Conservation (phyloP, 2,797 vertebrate species). For the Sebastes steindachneri region DNA sequence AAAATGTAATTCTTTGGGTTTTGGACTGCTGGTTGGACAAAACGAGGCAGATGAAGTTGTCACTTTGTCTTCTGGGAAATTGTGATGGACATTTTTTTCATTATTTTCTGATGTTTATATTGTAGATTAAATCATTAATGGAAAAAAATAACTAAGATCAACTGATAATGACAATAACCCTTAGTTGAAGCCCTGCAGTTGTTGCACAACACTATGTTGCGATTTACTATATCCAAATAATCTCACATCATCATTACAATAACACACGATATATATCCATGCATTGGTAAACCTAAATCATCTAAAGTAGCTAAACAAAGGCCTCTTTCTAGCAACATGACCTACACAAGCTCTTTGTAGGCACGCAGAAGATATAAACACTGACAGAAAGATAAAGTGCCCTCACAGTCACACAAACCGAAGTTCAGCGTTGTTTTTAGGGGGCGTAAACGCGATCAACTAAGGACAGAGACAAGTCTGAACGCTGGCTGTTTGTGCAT, state of each 20-base stretch:
- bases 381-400: not conserved
- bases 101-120: not conserved
- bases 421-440: not conserved
- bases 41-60: not conserved
- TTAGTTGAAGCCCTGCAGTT: not conserved
- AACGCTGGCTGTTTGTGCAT: conserved; percentile 8
- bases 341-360: too few species aligned
- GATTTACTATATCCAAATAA: not conserved
- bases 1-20: not conserved
- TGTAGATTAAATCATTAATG: not conserved
- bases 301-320: too few species aligned
- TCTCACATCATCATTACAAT: not conserved
- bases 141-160: not conserved
- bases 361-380: not conserved
- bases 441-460: not conserved
- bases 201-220: not conserved
- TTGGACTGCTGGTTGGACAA: not conserved
- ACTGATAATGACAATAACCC: not conserved
- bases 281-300: not conserved
- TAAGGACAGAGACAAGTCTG: conserved; percentile 17
- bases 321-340: too few species aligned
- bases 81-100: not conserved
- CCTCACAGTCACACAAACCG: not conserved
- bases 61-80: not conserved
- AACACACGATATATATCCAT: not conserved